Evolutionary conservation across 92 coral and sea anemone species (phyloP), one percentile per base, ranked within the genome.

Genomic region (Zoanthus sociatus): DNA sequence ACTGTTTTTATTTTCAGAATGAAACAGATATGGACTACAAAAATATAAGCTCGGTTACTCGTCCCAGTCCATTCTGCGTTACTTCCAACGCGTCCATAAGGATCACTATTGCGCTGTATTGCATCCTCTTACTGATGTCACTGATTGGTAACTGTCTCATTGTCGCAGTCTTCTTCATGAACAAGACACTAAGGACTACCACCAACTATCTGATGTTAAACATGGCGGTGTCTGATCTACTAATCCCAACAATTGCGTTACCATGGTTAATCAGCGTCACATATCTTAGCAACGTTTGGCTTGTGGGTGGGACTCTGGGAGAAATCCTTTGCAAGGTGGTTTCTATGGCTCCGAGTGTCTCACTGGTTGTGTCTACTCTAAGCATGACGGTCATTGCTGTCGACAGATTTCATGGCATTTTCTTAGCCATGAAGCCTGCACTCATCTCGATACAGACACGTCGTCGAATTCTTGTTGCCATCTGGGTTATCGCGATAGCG

Each of bases 371-470:
- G 1, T 78, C 84, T 2, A 78, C 84, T 9, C 18, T 78, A 37
- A 78, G 84, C 33, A 78, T 78, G 84, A 78, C 61, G 33, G 72
- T 78, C 37, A 78, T 78, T 7, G 84, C 84, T 48, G 31, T 78
- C 26, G 84, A 78, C 55, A 78, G 84, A 78, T 78, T 78, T 20
- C 71, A 78, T 66, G 84, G 71, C 9, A 78, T 78, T 1, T 78
- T 78, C 46, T 60, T 61, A 32, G 84, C 84, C 32, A 78, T 78
- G 84, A 78, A 78, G 66, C 84, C 84, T 32, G 55, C 84, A 58
- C 69, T 78, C 4, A 60, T 78, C 71, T 78, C 84, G 71, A 63
- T 53, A 11, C 60, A 78, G 44, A 67, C 71, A 32, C 61, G 84
- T 45, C 84, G 84, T 6, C 54, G 84, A 45, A 33, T 78, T 16